Evolutionary conservation across 1,140 invertebrate genomes (phyloP).

Genomic region (Aphaenogaster rudis): DNA sequence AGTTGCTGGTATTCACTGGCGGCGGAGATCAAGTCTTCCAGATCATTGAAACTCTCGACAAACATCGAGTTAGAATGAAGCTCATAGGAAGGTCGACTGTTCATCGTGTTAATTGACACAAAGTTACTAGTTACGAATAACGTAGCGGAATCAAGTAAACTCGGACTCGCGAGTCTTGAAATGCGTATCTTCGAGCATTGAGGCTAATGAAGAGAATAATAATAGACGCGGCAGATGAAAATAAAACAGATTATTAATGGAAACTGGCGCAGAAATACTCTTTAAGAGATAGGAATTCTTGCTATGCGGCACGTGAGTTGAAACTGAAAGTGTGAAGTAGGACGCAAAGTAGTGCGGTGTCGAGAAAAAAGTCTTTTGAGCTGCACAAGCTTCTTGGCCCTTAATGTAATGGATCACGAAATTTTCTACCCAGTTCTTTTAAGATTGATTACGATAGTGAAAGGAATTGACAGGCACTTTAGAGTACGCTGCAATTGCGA

Average conservation of each 20-base stretch:
- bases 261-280: constrained; percentile 2
- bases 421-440: constrained; percentile 17
- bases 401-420: constrained; percentile 38
- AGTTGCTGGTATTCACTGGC: not conserved
- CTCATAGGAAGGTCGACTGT: not conserved
- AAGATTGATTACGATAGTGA: constrained; percentile 29
- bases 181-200: not conserved
- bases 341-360: not conserved
- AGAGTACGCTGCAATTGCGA: not conserved
- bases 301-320: constrained; percentile 12
- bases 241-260: constrained; percentile 41
- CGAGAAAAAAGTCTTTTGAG: constrained; percentile 20
- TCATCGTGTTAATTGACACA: constrained; percentile 48
- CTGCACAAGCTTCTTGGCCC: not conserved
- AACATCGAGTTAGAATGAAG: constrained; percentile 11
- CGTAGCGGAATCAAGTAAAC: not conserved
- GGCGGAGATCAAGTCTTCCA: constrained; percentile 28
- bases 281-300: constrained; percentile 42
- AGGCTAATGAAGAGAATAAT: not conserved
- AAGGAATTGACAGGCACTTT: constrained; percentile 13
- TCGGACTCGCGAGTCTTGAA: not conserved
- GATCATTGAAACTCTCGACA: constrained; percentile 20
- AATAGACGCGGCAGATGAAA: not conserved
- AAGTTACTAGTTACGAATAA: constrained; percentile 31
- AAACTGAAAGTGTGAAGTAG: constrained; percentile 49